Percentiles rank a stretch among this genome's conserved stretches.
Evolutionary conservation across 92 coral and sea anemone genomes (phyloP).

Genomic region (Palythoa caribaeorum): DNA sequence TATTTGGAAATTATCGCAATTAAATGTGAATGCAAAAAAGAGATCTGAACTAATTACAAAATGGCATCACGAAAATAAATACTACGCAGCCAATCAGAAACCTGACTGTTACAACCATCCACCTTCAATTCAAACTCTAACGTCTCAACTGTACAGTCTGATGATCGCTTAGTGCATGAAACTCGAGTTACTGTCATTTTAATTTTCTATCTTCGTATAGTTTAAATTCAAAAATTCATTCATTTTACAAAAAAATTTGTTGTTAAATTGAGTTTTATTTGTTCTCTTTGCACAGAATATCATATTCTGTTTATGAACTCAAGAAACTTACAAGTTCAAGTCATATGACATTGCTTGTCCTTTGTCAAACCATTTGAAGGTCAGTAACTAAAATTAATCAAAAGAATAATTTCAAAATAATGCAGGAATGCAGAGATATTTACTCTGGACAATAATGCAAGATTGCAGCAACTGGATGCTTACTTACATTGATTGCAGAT

Average conservation of each 20-base stretch:
- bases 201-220: conserved; percentile 15
- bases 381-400: neutral
- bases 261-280: neutral
- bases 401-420: neutral
- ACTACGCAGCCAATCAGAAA: conserved; percentile 19
- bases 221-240: neutral
- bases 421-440: neutral
- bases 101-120: conserved; percentile 13
- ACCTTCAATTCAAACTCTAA: conserved; percentile 16
- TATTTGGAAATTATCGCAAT: too few relatives aligned
- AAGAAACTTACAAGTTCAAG: conserved; percentile 41
- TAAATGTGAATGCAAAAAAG: too few relatives aligned
- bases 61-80: conserved; percentile 10
- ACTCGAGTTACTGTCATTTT: conserved; percentile 39
- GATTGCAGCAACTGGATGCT: neutral
- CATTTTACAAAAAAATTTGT: neutral
- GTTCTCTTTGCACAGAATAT: conserved; percentile 50
- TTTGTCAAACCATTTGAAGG: conserved; percentile 65
- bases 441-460: neutral
- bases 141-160: conserved; percentile 24
- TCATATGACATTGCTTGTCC: conserved; percentile 66
- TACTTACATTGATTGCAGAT: neutral
- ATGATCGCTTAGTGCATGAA: conserved; percentile 51
- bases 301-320: conserved; percentile 71
- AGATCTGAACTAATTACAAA: neutral